Evolutionary conservation across 1,140 invertebrate genomes (phyloP), one percentile per base, ranked within the genome.

Genomic region (Propsilocerus akamusi): DNA sequence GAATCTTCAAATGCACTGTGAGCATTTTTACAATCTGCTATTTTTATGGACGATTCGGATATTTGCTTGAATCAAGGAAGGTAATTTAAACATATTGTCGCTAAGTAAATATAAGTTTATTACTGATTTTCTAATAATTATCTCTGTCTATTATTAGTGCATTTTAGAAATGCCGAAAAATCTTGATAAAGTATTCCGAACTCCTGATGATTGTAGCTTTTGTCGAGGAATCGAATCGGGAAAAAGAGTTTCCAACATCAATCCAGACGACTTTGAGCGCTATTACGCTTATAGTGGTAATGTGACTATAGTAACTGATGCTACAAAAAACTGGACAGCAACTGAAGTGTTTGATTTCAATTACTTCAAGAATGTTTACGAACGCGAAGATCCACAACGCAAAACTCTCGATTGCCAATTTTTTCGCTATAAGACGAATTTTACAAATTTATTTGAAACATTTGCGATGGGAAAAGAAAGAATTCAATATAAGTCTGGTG

Each of bases 341-440:
- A 64, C 75, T 51, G 55, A 73, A 17, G 67, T 68, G 41, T 80
- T 80, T 54, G 77, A 74, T 54, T 93, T 82, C 59, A 63, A 77
- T 28, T 93, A 87, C 63, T 89, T 94, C 59, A 81, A 81, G 54
- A 62, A 78, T 3, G 66, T 93, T 25, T 93, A 92, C 56, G 55
- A 65, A 22, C 67, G 67, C 47, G 61, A 62, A 4, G 69, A 69
- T 51, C 68, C 75, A 56, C 71, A 76, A 1, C 65, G 66, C 47
- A 66, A 63, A 51, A 69, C 68, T 32, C 67, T 67, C 26, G 73
- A 76, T 48, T 96, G 92, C 57, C 91, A 93, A 61, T 96, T 93
- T 64, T 88, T 95, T 59, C 83, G 87, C 0, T 96, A 95, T 61
- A 79, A 88, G 62, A 93, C 88, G 0, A 86, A 86, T 48, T 87